These are phyloP conservation scores for Sisyra nigra DNA, from an alignment of 2,888 invertebrate genomes.

Conservation along the genomic window DNA sequence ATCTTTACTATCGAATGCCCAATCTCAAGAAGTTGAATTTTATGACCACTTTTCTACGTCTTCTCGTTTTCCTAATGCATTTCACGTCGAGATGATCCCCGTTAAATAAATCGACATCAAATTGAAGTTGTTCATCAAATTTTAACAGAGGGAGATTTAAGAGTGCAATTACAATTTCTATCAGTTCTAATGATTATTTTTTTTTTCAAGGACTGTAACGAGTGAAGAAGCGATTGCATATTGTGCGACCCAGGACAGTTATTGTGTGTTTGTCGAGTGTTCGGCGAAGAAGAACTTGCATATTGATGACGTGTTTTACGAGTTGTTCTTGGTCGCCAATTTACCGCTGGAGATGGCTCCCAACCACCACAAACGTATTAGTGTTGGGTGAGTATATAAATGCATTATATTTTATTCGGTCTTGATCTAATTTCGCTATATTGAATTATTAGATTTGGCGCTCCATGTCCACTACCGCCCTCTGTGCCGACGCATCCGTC, in stretches of 20 bases:
- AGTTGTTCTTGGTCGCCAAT: slow-evolving; percentile 67
- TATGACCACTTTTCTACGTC: no score
- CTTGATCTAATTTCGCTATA: neutral
- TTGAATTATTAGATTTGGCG: slow-evolving; percentile 38
- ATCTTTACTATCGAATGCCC: no score
- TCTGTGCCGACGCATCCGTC: slow-evolving; percentile 45
- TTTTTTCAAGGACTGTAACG: slow-evolving; percentile 46
- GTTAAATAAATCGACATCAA: no score
- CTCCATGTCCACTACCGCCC: slow-evolving; percentile 58
- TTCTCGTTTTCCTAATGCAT: no score
- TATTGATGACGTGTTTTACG: slow-evolving; percentile 72
- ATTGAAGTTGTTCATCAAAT: no score
- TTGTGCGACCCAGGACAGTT: slow-evolving; percentile 57
- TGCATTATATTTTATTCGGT: neutral
- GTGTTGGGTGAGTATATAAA: slow-evolving; percentile 43
- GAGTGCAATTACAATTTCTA: no score
- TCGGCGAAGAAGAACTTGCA: slow-evolving; percentile 69
- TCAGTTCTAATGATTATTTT: no score
- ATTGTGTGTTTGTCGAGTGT: slow-evolving; percentile 66
- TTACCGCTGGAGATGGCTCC: slow-evolving; percentile 80
- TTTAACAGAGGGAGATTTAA: no score
- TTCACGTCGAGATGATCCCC: no score
- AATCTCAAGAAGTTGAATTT: no score
- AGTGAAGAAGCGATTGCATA: slow-evolving; percentile 64
- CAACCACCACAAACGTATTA: slow-evolving; percentile 68